A percentile compares a stretch with the other conserved stretches of the same genome.
These are phyloP conservation scores for Mormyrus iriodes DNA, from an alignment of 2,113 vertebrate genomes.

Conservation along the genomic window DNA sequence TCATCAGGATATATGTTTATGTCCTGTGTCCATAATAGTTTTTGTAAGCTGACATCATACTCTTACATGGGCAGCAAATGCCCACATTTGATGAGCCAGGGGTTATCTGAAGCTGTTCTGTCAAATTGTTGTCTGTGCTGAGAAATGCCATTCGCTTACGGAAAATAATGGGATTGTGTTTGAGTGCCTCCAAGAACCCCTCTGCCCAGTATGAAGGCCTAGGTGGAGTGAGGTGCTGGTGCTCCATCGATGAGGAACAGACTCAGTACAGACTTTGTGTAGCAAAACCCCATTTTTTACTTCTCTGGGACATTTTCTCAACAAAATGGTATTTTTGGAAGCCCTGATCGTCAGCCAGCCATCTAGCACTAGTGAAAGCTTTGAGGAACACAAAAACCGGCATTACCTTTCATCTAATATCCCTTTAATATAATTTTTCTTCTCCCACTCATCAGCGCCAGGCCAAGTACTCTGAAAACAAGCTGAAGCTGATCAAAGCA, in stretches of 20 bases:
- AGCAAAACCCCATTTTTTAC: not conserved
- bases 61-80: not conserved
- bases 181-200: not conserved
- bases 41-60: not conserved
- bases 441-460: conserved; percentile 70
- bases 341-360: not conserved
- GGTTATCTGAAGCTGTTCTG: not conserved
- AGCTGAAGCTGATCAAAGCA: conserved; percentile 95
- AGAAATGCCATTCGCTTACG: not conserved
- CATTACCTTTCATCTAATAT: not conserved
- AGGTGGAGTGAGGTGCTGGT: not conserved
- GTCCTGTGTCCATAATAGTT: not conserved
- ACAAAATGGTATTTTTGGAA: not conserved
- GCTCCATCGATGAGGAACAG: not conserved
- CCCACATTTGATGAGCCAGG: not conserved
- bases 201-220: not conserved
- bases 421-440: not conserved
- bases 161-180: not conserved
- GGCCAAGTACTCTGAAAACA: conserved; percentile 98
- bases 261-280: not conserved
- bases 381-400: not conserved
- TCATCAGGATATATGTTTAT: not conserved
- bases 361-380: not conserved
- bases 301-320: not conserved
- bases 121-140: not conserved